Evolutionary conservation across 2,113 vertebrate species (phyloP).

Genomic region (Tylochromis polylepis): DNA sequence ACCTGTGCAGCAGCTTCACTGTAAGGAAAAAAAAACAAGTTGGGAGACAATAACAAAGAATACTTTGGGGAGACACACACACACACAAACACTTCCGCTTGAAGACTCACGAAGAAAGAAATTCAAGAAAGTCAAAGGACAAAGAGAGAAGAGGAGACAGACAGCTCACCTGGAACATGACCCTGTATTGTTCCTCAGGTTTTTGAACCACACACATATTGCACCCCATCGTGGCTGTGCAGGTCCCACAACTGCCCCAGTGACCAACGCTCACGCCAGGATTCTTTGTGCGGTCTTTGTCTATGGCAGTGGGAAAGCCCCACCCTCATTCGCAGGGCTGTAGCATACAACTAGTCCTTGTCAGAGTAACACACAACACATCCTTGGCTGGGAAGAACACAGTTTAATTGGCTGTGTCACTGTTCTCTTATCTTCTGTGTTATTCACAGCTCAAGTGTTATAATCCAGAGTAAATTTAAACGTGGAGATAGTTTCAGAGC

Average conservation of each 20-base stretch:
- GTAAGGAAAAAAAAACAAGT: neutral
- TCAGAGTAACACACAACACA: slow-evolving; percentile 15
- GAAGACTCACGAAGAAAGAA: neutral
- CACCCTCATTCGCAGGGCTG: slow-evolving; percentile 47
- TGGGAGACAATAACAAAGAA: neutral
- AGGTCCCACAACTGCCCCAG: slow-evolving; percentile 4
- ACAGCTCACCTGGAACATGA: slow-evolving; percentile 87
- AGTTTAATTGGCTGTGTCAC: neutral
- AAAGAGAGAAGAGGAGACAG: slow-evolving; percentile 3
- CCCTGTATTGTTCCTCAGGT: slow-evolving; percentile 88
- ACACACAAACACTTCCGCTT: neutral
- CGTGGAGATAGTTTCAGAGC: neutral
- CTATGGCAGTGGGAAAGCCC: slow-evolving; percentile 55
- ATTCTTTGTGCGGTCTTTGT: slow-evolving; percentile 51
- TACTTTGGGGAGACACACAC: neutral
- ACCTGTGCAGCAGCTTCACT: neutral
- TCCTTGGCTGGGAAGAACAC: neutral
- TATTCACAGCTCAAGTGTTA: neutral
- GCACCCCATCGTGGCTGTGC: slow-evolving; percentile 79
- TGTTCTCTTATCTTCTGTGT: neutral
- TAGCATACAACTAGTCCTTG: slow-evolving; percentile 2
- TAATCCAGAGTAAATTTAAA: slow-evolving; percentile 19
- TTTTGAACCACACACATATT: slow-evolving; percentile 92
- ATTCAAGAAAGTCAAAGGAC: neutral
- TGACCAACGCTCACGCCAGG: slow-evolving; percentile 20